Evolutionary conservation across 2,113 vertebrate genomes (phyloP).

Genomic region (Heliornis fulica): DNA sequence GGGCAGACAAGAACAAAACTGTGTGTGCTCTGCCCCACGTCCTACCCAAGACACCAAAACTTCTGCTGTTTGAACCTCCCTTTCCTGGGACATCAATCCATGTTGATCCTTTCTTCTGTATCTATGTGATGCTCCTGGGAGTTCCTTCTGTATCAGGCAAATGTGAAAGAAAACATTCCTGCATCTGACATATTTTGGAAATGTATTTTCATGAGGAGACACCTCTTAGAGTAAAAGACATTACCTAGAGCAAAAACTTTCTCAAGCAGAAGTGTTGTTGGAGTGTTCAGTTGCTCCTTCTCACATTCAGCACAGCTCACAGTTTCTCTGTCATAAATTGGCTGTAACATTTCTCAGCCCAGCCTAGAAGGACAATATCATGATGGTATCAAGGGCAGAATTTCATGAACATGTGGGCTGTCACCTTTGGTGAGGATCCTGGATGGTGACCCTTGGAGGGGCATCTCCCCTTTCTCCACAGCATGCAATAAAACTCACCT

Average conservation of each 20-base stretch:
- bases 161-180: neutral
- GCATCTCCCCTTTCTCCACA: neutral
- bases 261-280: rapidly evolving
- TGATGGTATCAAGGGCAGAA: neutral
- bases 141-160: neutral
- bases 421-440: neutral
- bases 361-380: neutral
- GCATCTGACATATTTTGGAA: neutral
- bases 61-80: neutral
- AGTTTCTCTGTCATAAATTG: neutral
- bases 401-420: neutral
- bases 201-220: neutral
- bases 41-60: neutral
- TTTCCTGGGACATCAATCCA: neutral
- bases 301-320: neutral
- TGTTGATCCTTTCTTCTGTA: neutral
- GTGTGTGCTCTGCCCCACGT: neutral
- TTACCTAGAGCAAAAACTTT: neutral
- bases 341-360: neutral
- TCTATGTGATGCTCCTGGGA: neutral
- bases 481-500: neutral
- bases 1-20: neutral
- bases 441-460: neutral
- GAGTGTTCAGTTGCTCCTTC: neutral
- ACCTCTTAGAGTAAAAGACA: neutral